phyloP scores from a whole-genome alignment of 1,140 invertebrate genomes.

The Monochamus saltuarius region DNA sequence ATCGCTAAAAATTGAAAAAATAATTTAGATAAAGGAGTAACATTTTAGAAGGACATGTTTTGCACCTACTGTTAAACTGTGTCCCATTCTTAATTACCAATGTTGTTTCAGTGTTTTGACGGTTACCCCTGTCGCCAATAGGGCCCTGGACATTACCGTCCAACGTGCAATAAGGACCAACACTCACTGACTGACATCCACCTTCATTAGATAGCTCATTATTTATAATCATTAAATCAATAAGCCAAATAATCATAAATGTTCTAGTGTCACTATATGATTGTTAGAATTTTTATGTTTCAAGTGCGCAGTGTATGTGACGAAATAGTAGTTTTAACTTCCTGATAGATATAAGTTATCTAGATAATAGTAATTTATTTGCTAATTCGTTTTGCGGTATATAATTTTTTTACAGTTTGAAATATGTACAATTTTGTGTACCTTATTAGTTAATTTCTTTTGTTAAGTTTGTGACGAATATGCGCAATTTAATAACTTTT shows the following conservation, averaged over 20 bases:
- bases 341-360: conserved; percentile 12
- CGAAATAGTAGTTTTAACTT: conserved; percentile 25
- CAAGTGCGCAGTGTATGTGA: conserved; percentile 31
- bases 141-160: conserved; percentile 50
- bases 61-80: too few species aligned
- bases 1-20: too few species aligned
- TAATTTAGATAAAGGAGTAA: too few species aligned
- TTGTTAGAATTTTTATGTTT: conserved; percentile 42
- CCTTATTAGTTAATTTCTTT: conserved; percentile 11
- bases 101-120: conserved; percentile 51
- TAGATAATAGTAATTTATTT: conserved; percentile 22
- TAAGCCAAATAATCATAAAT: conserved; percentile 48
- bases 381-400: conserved; percentile 7
- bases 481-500: conserved; percentile 14
- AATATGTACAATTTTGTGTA: conserved; percentile 15
- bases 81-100: too few species aligned
- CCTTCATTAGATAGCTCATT: conserved; percentile 48
- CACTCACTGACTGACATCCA: conserved; percentile 50
- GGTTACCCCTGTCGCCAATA: conserved; percentile 47
- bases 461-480: conserved; percentile 17
- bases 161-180: conserved; percentile 54
- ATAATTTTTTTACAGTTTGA: conserved; percentile 6
- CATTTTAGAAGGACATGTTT: too few species aligned
- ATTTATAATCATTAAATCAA: conserved; percentile 40
- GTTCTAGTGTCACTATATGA: conserved; percentile 42